Evolutionary conservation across 2,113 vertebrate genomes (phyloP).

Genomic region (Numenius arquata): DNA sequence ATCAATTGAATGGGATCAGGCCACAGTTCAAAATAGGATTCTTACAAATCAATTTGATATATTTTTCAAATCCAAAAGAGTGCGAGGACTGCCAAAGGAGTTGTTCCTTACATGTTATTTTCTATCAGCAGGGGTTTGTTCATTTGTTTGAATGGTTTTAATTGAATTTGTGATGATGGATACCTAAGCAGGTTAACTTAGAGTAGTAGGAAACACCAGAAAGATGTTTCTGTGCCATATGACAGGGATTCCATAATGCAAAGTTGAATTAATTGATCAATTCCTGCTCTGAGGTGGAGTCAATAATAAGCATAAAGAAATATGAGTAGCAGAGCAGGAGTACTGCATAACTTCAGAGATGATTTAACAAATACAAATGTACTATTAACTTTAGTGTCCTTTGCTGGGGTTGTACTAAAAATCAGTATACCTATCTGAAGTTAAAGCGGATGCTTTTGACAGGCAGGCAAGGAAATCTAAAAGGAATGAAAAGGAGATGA

Average conservation of each 20-base stretch:
- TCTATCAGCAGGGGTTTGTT: background rate
- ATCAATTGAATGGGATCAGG: background rate
- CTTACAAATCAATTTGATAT: conserved; percentile 46
- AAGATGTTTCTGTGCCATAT: background rate
- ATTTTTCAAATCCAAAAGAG: conserved; percentile 1
- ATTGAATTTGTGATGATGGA: background rate
- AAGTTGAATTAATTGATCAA: background rate
- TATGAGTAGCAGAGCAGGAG: background rate
- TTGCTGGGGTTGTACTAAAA: background rate
- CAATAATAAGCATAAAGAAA: background rate
- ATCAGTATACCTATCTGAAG: background rate
- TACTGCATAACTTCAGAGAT: background rate
- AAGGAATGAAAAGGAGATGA: background rate
- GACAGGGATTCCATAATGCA: background rate
- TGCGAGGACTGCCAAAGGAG: background rate
- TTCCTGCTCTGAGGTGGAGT: background rate
- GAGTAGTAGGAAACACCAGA: background rate
- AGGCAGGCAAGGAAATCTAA: background rate
- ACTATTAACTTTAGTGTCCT: background rate
- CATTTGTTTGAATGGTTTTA: background rate
- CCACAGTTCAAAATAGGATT: background rate
- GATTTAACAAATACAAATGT: background rate
- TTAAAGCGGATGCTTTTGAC: background rate
- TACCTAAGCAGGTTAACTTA: background rate
- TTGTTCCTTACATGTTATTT: background rate